Evolutionary conservation across 2,888 invertebrate species (phyloP), one percentile per base, ranked within the genome.

Genomic region (Meganola albula): DNA sequence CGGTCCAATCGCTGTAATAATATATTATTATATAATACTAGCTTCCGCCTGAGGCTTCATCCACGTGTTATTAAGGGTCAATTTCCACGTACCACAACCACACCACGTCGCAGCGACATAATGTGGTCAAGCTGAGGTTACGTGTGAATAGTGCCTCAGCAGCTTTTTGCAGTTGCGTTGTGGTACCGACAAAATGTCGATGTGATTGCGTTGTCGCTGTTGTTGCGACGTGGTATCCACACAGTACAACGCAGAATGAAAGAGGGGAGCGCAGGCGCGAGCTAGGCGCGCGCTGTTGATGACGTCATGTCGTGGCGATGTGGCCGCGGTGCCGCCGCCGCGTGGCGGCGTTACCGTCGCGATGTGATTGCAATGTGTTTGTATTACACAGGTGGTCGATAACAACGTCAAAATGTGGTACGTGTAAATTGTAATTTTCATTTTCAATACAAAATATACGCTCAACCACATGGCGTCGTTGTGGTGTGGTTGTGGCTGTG

Each of bases 241-340:
- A 29, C 35, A 32, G 29, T 40, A 35, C 35, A 35, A 35, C 28
- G 32, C 29, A 35, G 32, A 38, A 40, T 40, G 36, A 36, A 36
- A 23, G 27, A 7, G 24, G n/a, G 14, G 24, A 24, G 16, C 16
- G 16, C 32, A 27, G 32, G 27, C 26, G 26, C 26, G 22, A 30
- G 36, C 33, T 36, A 36, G 38, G 38, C 42, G 36, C 43, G 39
- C 36, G 36, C 43, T 39, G 30, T 30, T 39, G 39, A 39, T 40
- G 39, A 36, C 44, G 41, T 41, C 41, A 39, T 37, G 35, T 40
- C 40, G 40, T 43, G 31, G 40, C 40, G 37, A 42, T 40, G 34
- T 37, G 35, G 39, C 39, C 39, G 38, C 36, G 34, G 36, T 38
- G 35, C 33, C 31, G 33, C 34, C 40, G 38, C 43, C 33, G 40